A percentile compares a stretch with the other conserved stretches of the same genome.
Evolutionary conservation across 2,888 invertebrate species (phyloP).

Genomic region (Isoperla grammatica): DNA sequence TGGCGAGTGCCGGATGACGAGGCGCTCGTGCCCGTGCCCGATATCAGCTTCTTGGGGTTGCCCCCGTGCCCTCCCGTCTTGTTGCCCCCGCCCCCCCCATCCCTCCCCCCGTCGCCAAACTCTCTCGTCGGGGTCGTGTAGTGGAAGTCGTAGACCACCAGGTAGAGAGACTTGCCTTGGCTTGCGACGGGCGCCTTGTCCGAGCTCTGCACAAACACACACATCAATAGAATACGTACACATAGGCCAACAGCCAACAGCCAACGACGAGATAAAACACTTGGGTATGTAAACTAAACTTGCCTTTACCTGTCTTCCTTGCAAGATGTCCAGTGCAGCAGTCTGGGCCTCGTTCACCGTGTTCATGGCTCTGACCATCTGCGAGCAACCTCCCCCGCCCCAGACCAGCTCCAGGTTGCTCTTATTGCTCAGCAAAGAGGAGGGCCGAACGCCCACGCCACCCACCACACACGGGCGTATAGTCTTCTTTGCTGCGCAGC

Average conservation of each 20-base stretch:
- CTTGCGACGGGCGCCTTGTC: constrained; percentile 36
- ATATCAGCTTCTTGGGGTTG: constrained; percentile 33
- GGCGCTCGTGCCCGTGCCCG: constrained; percentile 51
- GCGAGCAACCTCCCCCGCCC: constrained; percentile 25
- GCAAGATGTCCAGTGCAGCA: constrained; percentile 47
- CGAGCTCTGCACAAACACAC: constrained; percentile 26
- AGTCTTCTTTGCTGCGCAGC: constrained; percentile 34
- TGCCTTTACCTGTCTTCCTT: constrained; percentile 41
- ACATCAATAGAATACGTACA: neutral
- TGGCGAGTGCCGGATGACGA: constrained; percentile 41
- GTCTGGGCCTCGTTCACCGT: constrained; percentile 60
- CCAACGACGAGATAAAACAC: too few relatives aligned
- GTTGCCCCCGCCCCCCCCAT: constrained; percentile 21
- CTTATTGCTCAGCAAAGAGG: constrained; percentile 1
- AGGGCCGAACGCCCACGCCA: constrained; percentile 35
- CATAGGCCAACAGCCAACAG: too few relatives aligned
- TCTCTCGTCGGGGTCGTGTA: constrained; percentile 43
- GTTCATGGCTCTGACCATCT: constrained; percentile 67
- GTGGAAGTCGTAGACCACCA: constrained; percentile 65
- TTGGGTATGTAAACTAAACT: too few relatives aligned
- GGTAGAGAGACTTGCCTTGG: constrained; percentile 44
- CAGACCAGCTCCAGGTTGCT: constrained; percentile 23
- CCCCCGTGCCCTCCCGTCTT: neutral
- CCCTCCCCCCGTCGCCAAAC: constrained; percentile 24
- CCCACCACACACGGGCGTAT: constrained; percentile 39